Evolutionary conservation across 2,888 invertebrate genomes (phyloP), one percentile per base, ranked within the genome.

Genomic region (Schizotus pectinicornis): DNA sequence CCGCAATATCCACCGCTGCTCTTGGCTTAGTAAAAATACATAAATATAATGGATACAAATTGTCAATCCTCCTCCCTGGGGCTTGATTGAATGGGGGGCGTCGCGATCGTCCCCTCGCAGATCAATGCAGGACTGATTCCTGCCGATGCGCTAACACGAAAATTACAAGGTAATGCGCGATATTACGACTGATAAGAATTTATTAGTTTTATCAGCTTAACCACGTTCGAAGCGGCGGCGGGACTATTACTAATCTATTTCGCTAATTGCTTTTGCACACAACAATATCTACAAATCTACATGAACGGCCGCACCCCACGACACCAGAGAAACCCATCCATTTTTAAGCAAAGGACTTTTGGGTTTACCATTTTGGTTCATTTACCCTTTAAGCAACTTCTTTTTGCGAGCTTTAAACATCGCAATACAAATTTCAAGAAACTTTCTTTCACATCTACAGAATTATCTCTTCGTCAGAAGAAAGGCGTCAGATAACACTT

Each of bases 11-110:
- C 71, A 67, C 67, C 67, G 67, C 62, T 63, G 65, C 65, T 68
- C 60, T 67, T 67, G 71, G 74, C 75, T 75, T 75, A 75, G 73
- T 74, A 75, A 75, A 77, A 76, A 77, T 75, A 75, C 77, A 77
- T 77, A 76, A 76, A 77, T 76, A 76, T 77, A 77, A 76, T 76
- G 77, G 75, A 77, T 75, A 76, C 77, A 76, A 77, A 76, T 76
- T 76, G 77, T 75, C 77, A 76, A 75, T 76, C 74, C 71, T 67
- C 73, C 72, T 73, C 76, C 76, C 74, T 67, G 71, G 73, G 75
- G 77, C 66, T 74, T 74, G 75, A 76, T 77, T 74, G 74, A 74
- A 72, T 67, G 61, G 68, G 67, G 68, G 66, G 68, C 51, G 57
- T 53, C 60, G 48, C 47, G 65, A 69, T 67, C 68, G 57, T 63